Base-by-base conservation (phyloP, 2,113 vertebrate genomes). In the Syrmaticus mikado region DNA sequence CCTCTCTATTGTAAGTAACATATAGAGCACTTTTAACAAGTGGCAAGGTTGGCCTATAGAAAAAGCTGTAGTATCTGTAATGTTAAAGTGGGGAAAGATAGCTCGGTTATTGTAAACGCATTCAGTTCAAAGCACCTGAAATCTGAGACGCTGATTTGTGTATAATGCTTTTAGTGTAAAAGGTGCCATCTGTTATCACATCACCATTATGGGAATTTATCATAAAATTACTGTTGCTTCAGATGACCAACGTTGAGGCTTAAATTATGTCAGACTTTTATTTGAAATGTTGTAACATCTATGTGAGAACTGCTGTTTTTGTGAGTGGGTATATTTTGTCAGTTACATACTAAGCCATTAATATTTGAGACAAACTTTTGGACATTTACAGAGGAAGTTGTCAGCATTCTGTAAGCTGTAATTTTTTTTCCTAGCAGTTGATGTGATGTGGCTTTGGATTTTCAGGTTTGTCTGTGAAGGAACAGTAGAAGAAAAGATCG, bases 401-500 rank as follows among this genome's bases (percentile, higher is more conserved):
- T 64, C 61, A 64, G 5, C 66, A 10, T 82, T 60, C 9, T 50
- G 3, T 21, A 64, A 62, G 25, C 38, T 61, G 48, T 65, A 2
- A 1, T 8, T 28, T 91, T 53, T 53, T 4, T 80, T 62, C 0
- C 1, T 53, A 48, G 76, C 38, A 83, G 34, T 52, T 92, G 53
- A 87, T 30, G 45, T 81, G 14, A 52, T 68, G 4, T 71, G 22
- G 5, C 43, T 84, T 64, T 67, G 19, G 30, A 27, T 36, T 89
- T 94, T 61, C 71, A 99, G 99, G 96, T 99, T 99, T 97, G 98
- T 98, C 72, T 99, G 99, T 93, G 97, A 98, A 86, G 98, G 97
- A 65, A 99, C 99, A 0, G 98, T 99, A 53, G 99, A 99, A 97
- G 99, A 99, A 87, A 99, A 99, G 97, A 99, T 99, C 27, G 86